phyloP scores from a whole-genome alignment of 2,797 vertebrate species.

The Rousettus madagascariensis region DNA sequence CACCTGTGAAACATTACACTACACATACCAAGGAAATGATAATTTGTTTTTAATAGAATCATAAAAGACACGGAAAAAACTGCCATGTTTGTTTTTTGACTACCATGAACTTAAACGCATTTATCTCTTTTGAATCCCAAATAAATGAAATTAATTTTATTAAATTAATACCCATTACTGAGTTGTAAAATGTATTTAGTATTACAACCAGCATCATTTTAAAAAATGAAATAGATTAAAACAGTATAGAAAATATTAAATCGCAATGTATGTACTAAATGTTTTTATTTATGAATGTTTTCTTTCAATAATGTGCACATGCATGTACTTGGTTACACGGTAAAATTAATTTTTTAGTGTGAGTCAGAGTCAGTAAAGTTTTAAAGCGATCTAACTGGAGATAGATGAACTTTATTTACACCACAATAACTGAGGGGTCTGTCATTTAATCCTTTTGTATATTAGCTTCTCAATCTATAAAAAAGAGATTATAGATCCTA shows the following conservation, averaged over 20 bases:
- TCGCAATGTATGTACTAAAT: not conserved
- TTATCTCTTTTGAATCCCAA: not conserved
- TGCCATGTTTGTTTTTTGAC: not conserved
- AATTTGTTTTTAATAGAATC: slow-evolving; percentile 52
- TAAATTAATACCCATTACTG: not conserved
- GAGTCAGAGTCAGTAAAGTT: not conserved
- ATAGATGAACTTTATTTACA: not conserved
- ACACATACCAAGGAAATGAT: slow-evolving; percentile 53
- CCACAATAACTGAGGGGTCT: not conserved
- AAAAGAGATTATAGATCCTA: not conserved
- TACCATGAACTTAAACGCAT: not conserved
- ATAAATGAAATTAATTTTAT: not conserved
- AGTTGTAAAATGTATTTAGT: not conserved
- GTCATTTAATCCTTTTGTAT: not conserved
- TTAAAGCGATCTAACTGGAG: not conserved
- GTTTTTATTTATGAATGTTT: not conserved
- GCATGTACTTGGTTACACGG: not conserved
- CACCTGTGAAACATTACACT: not conserved
- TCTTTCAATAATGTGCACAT: not conserved
- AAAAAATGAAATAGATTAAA: not conserved
- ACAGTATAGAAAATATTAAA: not conserved
- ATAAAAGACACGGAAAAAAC: not conserved
- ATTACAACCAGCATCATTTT: not conserved
- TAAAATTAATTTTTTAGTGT: not conserved
- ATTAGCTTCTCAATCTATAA: not conserved